These are phyloP conservation scores for Lethenteron camtschaticum DNA, from an alignment of 2,113 vertebrate species.

Conservation along the genomic window DNA sequence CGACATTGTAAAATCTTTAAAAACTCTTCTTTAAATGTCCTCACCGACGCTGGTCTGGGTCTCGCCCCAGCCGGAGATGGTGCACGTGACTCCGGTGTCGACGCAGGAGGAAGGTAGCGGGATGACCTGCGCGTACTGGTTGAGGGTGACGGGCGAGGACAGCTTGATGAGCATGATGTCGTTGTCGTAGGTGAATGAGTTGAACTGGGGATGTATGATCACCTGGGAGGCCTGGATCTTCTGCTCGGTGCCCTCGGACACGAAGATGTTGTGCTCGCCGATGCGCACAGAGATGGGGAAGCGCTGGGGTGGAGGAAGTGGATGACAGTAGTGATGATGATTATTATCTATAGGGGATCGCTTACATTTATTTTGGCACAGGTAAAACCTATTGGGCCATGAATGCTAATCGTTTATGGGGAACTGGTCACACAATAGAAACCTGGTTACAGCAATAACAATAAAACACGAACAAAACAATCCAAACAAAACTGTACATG, in stretches of 20 bases:
- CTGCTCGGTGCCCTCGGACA: constrained; percentile 29
- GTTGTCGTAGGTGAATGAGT: constrained; percentile 25
- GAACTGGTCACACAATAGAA: too few relatives aligned
- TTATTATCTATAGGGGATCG: too few relatives aligned
- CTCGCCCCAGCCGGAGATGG: constrained; percentile 46
- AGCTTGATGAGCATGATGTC: constrained; percentile 54
- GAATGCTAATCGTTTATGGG: too few relatives aligned
- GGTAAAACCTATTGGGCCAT: too few relatives aligned
- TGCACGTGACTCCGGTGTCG: constrained; percentile 25
- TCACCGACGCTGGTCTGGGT: constrained; percentile 21
- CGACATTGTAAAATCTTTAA: too few relatives aligned
- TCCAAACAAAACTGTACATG: too few relatives aligned
- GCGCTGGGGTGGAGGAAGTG: too few relatives aligned
- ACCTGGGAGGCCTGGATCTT: constrained; percentile 16
- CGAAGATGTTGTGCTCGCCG: constrained; percentile 22
- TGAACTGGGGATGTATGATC: constrained; percentile 24
- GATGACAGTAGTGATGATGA: not conserved
- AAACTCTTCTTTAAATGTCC: too few relatives aligned
- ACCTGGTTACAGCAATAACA: too few relatives aligned
- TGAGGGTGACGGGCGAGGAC: constrained; percentile 18
- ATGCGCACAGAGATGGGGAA: too few relatives aligned
- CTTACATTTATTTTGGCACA: too few relatives aligned
- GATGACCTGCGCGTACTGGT: constrained; percentile 23
- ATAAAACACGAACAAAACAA: too few relatives aligned
- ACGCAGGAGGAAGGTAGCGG: constrained; percentile 30